phyloP scores from a whole-genome alignment of 2,113 vertebrate species.

The Gadus macrocephalus region DNA sequence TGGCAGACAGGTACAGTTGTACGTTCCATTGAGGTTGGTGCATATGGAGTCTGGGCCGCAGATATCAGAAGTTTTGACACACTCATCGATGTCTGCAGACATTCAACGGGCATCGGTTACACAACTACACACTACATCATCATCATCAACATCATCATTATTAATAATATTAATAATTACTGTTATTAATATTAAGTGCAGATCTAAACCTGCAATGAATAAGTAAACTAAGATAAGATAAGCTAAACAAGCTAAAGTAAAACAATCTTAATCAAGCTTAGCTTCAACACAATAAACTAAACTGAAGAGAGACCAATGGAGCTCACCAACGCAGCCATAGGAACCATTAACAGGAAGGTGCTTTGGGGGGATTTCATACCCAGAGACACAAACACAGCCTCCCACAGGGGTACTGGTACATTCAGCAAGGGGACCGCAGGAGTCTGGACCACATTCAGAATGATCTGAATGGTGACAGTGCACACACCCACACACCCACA shows the following conservation, averaged over 20 bases:
- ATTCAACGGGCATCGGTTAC: background rate
- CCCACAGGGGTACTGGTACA: conserved; percentile 16
- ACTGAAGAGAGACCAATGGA: too few species aligned
- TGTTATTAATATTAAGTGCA: too few species aligned
- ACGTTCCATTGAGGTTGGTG: conserved; percentile 25
- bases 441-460: background rate
- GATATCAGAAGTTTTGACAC: fast-evolving
- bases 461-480: conserved; percentile 38
- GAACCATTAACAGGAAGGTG: conserved; percentile 9
- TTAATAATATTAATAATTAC: background rate
- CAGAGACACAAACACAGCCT: conserved; percentile 40
- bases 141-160: background rate
- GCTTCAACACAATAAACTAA: too few species aligned
- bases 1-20: conserved; percentile 21
- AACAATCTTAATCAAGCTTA: too few species aligned
- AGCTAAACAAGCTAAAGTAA: too few species aligned
- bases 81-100: conserved; percentile 53
- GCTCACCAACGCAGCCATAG: conserved; percentile 55
- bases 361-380: conserved; percentile 10
- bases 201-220: too few species aligned
- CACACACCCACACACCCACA: background rate
- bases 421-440: conserved; percentile 50
- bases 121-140: background rate
- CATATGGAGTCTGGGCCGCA: conserved; percentile 37
- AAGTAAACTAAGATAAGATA: too few species aligned